Base-by-base conservation (phyloP, 2,888 invertebrate species). In the Acronicta aceris region DNA sequence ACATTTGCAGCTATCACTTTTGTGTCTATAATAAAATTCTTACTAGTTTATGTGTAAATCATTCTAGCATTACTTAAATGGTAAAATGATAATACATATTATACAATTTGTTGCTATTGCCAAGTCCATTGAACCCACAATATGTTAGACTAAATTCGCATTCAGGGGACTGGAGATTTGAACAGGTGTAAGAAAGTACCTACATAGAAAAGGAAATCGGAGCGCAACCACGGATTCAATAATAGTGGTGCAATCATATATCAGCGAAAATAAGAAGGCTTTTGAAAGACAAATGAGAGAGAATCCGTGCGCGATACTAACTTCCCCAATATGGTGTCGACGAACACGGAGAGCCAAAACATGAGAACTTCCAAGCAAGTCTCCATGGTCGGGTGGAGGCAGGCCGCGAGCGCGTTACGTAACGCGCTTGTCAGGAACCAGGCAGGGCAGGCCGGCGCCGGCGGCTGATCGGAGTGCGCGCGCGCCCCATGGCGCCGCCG, bases 341-440 rank as follows among this genome's bases (percentile, higher is more conserved):
- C 70, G 65, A 86, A 67, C 60, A 78, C 74, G 65, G 84, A 83
- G 62, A 87, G 79, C 86, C 88, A 86, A 65, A 85, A 75, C 82
- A 84, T 62, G 53, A 87, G 71, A 56, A 82, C 73, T 67, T 84
- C 81, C 73, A 85, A 69, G 65, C 85, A 85, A 42, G 78, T 69
- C 59, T 79, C 81, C 82, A 85, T 62, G 33, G 54, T 50, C 36
- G 40, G 59, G 52, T 54, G 50, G 45, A 55, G 30, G 27, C 27
- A 16, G 38, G 21, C 50, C 27, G 46, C 55, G 41, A n/a, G 17
- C 17, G 27, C 25, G 46, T 54, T 40, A 54, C 45, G 38, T 27
- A 46, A 46, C 53, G 45, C 25, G 13, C 33, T 25, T 0, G 45
- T 36, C 38, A 16, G 36, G 46, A 13, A 43, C 2, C 17, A 38